Evolutionary conservation across 2,888 invertebrate species (phyloP), one percentile per base, ranked within the genome.

Genomic region (Leptinotarsa juncta): DNA sequence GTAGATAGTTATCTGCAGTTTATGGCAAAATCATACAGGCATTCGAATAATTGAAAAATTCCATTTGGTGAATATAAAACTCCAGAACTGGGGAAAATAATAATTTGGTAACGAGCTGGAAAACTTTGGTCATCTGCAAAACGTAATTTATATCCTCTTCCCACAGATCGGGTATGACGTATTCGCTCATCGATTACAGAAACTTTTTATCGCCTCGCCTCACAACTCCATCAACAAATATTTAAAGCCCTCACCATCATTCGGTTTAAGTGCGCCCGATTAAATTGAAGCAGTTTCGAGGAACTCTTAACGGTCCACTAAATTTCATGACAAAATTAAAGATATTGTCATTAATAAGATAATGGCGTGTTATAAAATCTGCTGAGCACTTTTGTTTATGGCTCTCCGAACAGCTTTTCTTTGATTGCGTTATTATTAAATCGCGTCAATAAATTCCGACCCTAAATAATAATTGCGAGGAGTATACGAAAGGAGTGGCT

Each of bases 391-490:
- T 78, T 73, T 74, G 67, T 81, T 82, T 81, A 82, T 73, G 78
- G 78, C 77, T 76, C 76, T 78, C 78, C 73, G 76, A 80, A 83
- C 81, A 76, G 82, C 78, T 81, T 77, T 81, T 78, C 78, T 80
- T 81, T 81, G 81, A 82, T 83, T 82, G 80, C 80, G 73, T 75
- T 79, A 80, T 81, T 82, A 82, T 83, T 83, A 82, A 81, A 81
- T 77, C 70, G 78, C 51, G 72, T 62, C 67, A 67, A 67, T 72
- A 72, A 75, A 76, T 68, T 70, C 49, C 68, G 53, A 42, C 69
- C 70, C 69, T 75, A 71, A 73, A 78, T 71, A 71, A 72, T 73
- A 72, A 74, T 76, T 74, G 72, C 60, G n/a, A 49, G 20, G 77
- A 77, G 76, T 78, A 76, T 80, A 77, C 78, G 80, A 68, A 79